Evolutionary conservation across 1,140 invertebrate species (phyloP).

Genomic region (Lerema accius): DNA sequence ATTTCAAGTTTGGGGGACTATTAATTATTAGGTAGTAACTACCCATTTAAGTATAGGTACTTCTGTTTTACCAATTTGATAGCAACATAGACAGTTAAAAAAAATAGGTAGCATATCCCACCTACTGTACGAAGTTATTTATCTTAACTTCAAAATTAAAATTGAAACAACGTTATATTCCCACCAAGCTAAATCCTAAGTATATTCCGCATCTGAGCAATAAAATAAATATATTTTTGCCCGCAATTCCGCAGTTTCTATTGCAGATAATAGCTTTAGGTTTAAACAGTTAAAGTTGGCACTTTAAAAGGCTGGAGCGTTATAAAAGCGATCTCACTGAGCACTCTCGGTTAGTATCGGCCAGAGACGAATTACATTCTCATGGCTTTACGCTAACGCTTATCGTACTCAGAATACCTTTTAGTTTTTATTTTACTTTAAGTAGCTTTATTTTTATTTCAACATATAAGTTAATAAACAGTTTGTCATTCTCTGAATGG

Average conservation of each 20-base stretch:
- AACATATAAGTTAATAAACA: too few relatives aligned
- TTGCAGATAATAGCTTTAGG: slow-evolving; percentile 34
- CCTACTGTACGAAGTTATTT: too few relatives aligned
- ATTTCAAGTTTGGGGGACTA: too few relatives aligned
- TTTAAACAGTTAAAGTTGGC: slow-evolving; percentile 49
- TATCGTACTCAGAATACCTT: slow-evolving; percentile 8
- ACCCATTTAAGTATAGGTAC: too few relatives aligned
- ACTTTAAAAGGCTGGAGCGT: slow-evolving; percentile 55
- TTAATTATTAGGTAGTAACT: too few relatives aligned
- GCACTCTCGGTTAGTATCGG: slow-evolving; percentile 38
- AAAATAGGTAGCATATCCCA: too few relatives aligned
- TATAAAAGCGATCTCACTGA: slow-evolving; percentile 51
- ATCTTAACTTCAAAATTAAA: neutral
- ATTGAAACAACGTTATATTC: neutral
- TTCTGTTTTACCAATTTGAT: too few relatives aligned
- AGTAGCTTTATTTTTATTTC: neutral
- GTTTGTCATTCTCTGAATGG: too few relatives aligned
- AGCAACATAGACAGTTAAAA: too few relatives aligned
- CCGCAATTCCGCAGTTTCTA: slow-evolving; percentile 10
- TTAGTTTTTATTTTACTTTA: slow-evolving; percentile 14
- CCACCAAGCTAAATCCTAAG: slow-evolving; percentile 9
- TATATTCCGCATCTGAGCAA: slow-evolving; percentile 13
- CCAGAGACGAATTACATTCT: slow-evolving; percentile 44
- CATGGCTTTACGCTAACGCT: slow-evolving; percentile 44
- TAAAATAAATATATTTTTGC: slow-evolving; percentile 18